Evolutionary conservation across 2,888 invertebrate species (phyloP).

Genomic region (Dysmachus trigonus): DNA sequence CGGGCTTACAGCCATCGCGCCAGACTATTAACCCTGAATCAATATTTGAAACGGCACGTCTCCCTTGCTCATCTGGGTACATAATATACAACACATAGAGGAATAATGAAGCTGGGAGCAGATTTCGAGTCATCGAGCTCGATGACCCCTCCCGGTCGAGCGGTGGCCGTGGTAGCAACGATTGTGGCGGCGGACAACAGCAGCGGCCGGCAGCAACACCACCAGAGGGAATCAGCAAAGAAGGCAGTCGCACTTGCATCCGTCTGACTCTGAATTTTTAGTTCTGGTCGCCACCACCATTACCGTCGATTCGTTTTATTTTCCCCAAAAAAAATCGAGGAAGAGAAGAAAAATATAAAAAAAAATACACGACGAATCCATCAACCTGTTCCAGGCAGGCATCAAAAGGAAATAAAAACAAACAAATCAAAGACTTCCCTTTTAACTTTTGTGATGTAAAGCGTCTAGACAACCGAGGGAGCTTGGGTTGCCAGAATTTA

Average conservation of each 20-base stretch:
- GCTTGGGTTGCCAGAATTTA: slow-evolving; percentile 32
- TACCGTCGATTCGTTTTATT: neutral
- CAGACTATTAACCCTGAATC: slow-evolving; percentile 31
- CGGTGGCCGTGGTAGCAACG: neutral
- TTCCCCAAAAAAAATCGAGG: neutral
- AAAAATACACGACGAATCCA: neutral
- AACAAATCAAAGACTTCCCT: slow-evolving; percentile 27
- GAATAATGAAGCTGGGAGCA: slow-evolving; percentile 19
- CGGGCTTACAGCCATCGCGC: neutral
- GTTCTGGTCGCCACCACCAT: neutral
- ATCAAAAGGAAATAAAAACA: slow-evolving; percentile 29
- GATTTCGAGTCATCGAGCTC: slow-evolving; percentile 8
- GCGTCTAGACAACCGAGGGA: slow-evolving; percentile 28
- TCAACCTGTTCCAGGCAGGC: slow-evolving; percentile 24
- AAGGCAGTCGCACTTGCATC: neutral
- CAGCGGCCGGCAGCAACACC: neutral
- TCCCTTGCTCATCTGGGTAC: slow-evolving; percentile 8
- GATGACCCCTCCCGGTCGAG: slow-evolving; percentile 7
- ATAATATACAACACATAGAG: slow-evolving; percentile 12
- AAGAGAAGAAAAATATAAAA: no score
- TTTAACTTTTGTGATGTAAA: slow-evolving; percentile 21
- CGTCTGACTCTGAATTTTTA: neutral
- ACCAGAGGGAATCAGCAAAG: neutral
- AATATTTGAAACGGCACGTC: slow-evolving; percentile 14
- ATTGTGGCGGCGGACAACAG: neutral